Percentiles rank a stretch among this genome's conserved stretches.
These are phyloP conservation scores for Abscondita cerata DNA, from an alignment of 2,888 invertebrate genomes.

Conservation along the genomic window DNA sequence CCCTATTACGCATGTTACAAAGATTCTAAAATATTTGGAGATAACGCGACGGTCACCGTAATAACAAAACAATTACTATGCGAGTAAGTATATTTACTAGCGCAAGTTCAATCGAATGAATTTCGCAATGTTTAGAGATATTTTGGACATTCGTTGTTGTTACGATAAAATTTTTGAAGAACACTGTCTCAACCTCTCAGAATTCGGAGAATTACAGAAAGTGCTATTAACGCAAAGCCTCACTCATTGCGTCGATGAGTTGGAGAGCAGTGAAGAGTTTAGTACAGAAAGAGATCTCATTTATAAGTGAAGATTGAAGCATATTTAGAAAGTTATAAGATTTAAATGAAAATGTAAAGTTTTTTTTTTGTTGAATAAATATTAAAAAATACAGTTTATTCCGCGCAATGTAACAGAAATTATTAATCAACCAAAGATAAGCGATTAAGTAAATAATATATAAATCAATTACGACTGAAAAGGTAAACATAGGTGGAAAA, in stretches of 20 bases:
- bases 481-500: no score
- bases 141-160: conserved; percentile 9
- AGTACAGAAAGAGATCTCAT: no score
- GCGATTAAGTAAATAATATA: no score
- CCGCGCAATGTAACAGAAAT: no score
- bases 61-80: conserved; percentile 14
- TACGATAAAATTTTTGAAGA: conserved; percentile 14
- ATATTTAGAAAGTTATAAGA: no score
- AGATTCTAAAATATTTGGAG: conserved; percentile 19
- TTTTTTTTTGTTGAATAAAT: no score
- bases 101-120: neutral
- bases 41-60: neutral
- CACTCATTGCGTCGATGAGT: conserved; percentile 10
- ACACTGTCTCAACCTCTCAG: conserved; percentile 3
- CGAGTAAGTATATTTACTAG: conserved; percentile 10
- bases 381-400: no score
- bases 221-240: conserved; percentile 7
- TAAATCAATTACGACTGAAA: no score
- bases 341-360: no score
- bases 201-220: neutral
- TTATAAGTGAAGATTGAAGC: no score
- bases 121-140: conserved; percentile 14
- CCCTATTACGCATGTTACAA: conserved; percentile 8
- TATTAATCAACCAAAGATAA: no score
- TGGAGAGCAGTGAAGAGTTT: neutral